A percentile compares a stretch with the other conserved stretches of the same genome.
These are phyloP conservation scores for Halcyon chelicuti DNA, from an alignment of 2,797 vertebrate genomes.

Conservation along the genomic window DNA sequence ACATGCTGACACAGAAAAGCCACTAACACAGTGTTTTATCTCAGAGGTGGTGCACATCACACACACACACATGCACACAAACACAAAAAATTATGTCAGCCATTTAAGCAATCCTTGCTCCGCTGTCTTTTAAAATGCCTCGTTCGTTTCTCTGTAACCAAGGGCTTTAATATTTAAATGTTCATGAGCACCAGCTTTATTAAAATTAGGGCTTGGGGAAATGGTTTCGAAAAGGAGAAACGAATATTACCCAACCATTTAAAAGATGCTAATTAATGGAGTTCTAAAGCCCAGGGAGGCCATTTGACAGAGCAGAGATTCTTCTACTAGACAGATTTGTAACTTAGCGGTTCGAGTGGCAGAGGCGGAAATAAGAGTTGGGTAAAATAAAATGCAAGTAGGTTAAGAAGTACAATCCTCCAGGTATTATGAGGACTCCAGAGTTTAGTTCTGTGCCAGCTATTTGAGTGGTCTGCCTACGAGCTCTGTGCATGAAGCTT, in stretches of 20 bases:
- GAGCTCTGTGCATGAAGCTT: background rate
- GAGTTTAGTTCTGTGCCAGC: background rate
- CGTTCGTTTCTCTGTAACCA: constrained; percentile 73
- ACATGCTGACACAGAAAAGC: background rate
- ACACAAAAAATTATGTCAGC: constrained; percentile 26
- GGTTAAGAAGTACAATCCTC: constrained; percentile 68
- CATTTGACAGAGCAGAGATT: constrained; percentile 65
- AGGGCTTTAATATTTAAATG: constrained; percentile 81
- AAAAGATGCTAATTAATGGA: constrained; percentile 85
- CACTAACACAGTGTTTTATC: constrained; percentile 64
- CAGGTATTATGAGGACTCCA: background rate
- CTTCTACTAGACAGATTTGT: constrained; percentile 59
- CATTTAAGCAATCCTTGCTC: constrained; percentile 60
- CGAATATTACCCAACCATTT: constrained; percentile 81
- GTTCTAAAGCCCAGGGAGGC: constrained; percentile 78
- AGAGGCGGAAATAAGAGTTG: background rate
- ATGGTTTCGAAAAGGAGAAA: constrained; percentile 73
- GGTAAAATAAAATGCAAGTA: constrained; percentile 72
- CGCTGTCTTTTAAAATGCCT: constrained; percentile 75
- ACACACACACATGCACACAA: background rate
- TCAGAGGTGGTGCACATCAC: constrained; percentile 44
- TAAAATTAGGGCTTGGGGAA: constrained; percentile 83
- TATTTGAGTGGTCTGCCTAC: background rate
- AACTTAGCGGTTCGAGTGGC: constrained; percentile 10
- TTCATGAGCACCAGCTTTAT: constrained; percentile 80